A percentile compares a stretch with the other conserved stretches of the same genome.
phyloP scores from a whole-genome alignment of 2,888 invertebrate genomes.

The Andrena minutula region DNA sequence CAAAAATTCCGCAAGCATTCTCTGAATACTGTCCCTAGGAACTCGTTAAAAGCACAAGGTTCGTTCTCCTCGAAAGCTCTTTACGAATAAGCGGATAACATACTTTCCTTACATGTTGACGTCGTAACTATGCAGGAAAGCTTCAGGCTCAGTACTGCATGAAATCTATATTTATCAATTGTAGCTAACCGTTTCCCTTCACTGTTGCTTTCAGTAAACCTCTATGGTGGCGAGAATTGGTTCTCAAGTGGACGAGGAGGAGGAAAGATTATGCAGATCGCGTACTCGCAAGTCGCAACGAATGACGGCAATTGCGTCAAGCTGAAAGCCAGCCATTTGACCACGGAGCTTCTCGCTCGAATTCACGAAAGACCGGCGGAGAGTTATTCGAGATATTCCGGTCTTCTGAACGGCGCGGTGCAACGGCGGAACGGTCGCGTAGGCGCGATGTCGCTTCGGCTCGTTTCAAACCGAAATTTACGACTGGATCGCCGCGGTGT shows the following conservation, averaged over 20 bases:
- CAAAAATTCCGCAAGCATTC: no score
- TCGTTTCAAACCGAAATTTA: slow-evolving; percentile 28
- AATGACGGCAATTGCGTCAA: slow-evolving; percentile 31
- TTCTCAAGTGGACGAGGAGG: slow-evolving; percentile 2
- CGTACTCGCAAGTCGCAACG: slow-evolving; percentile 19
- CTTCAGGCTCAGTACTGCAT: background rate
- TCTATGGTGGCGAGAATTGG: background rate
- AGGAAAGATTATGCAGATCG: slow-evolving; percentile 38
- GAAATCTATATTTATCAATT: background rate
- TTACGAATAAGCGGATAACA: no score
- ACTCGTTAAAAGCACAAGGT: no score
- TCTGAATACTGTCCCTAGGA: no score
- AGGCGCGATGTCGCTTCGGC: slow-evolving; percentile 11
- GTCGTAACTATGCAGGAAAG: background rate
- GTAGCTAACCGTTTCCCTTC: no score
- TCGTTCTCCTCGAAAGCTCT: no score
- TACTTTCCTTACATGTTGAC: no score
- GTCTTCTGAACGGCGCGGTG: background rate
- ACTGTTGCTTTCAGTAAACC: background rate
- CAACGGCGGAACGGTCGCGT: slow-evolving; percentile 4
- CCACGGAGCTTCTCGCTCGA: background rate
- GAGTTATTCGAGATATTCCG: slow-evolving; percentile 12
- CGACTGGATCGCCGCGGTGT: background rate
- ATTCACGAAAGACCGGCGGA: slow-evolving; percentile 11
- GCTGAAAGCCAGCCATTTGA: slow-evolving; percentile 17